Evolutionary conservation across 2,113 vertebrate genomes (phyloP).

Genomic region (Thunnus maccoyii): DNA sequence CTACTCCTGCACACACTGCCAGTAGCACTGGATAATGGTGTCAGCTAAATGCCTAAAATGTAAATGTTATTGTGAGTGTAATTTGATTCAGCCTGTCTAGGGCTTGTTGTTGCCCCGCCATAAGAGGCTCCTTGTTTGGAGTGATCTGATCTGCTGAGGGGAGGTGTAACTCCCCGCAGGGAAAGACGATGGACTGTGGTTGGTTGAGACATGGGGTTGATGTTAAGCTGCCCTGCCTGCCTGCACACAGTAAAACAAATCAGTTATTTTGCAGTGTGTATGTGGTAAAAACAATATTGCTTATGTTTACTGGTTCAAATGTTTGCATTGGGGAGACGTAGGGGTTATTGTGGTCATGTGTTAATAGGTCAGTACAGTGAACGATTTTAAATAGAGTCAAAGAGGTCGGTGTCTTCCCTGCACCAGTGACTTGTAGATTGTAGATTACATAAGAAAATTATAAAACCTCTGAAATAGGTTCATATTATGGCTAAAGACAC

Average conservation of each 20-base stretch:
- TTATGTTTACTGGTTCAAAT: neutral
- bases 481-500: neutral
- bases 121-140: constrained; percentile 60
- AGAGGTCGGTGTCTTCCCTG: neutral
- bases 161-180: constrained; percentile 53
- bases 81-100: constrained; percentile 37
- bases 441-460: neutral
- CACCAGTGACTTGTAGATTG: neutral
- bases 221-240: constrained; percentile 5
- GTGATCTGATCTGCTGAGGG: constrained; percentile 57
- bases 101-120: constrained; percentile 37
- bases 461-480: neutral
- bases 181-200: constrained; percentile 31
- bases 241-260: constrained; percentile 1
- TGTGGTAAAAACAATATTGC: neutral
- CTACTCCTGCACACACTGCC: constrained; percentile 10
- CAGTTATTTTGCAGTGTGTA: neutral
- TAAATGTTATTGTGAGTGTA: constrained; percentile 60
- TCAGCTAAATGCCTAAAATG: constrained; percentile 42
- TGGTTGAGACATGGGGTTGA: constrained; percentile 32
- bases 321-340: neutral
- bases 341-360: neutral
- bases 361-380: neutral
- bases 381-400: neutral
- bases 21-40: constrained; percentile 1